phyloP scores from a whole-genome alignment of 2,888 invertebrate genomes.

The Drosophila hawaiiensis region DNA sequence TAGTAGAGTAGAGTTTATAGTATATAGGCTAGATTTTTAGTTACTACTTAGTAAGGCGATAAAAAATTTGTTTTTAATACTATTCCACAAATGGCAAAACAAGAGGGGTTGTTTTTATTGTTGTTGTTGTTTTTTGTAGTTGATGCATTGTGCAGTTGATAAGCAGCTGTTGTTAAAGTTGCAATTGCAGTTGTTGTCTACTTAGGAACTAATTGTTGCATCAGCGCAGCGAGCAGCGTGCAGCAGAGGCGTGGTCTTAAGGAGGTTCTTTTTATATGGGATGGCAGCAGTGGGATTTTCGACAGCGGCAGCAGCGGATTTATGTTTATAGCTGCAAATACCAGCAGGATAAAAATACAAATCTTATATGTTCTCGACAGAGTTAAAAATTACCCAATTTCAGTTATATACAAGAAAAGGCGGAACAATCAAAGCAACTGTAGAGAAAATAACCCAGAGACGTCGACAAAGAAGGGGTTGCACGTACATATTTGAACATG shows the following conservation, averaged over 20 bases:
- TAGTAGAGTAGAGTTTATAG: slow-evolving; percentile 48
- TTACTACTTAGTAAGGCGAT: slow-evolving; percentile 53
- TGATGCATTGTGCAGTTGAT: slow-evolving; percentile 64
- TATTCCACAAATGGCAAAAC: slow-evolving; percentile 20
- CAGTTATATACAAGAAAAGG: slow-evolving; percentile 34
- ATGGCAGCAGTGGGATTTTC: not conserved
- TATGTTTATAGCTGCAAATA: slow-evolving; percentile 2
- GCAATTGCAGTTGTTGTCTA: slow-evolving; percentile 40
- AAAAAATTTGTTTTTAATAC: slow-evolving; percentile 4
- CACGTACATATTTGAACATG: not conserved
- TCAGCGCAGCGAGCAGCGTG: slow-evolving; percentile 51
- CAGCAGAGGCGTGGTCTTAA: slow-evolving; percentile 52
- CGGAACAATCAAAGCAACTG: slow-evolving; percentile 4
- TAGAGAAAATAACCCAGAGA: not conserved
- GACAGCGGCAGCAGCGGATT: slow-evolving; percentile 19
- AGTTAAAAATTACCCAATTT: not conserved
- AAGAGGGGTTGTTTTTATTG: slow-evolving; percentile 16
- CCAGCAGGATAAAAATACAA: slow-evolving; percentile 1
- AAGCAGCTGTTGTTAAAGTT: slow-evolving; percentile 64
- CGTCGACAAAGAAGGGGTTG: not conserved
- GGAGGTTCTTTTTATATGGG: not conserved
- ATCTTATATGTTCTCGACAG: not conserved
- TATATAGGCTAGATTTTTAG: slow-evolving; percentile 45
- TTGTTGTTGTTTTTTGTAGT: slow-evolving; percentile 39
- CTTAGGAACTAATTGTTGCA: slow-evolving; percentile 40